A percentile compares a stretch with the other conserved stretches of the same genome.
Conservation (phyloP, 2,797 vertebrate species). For the Crocodylus rhombifer region DNA sequence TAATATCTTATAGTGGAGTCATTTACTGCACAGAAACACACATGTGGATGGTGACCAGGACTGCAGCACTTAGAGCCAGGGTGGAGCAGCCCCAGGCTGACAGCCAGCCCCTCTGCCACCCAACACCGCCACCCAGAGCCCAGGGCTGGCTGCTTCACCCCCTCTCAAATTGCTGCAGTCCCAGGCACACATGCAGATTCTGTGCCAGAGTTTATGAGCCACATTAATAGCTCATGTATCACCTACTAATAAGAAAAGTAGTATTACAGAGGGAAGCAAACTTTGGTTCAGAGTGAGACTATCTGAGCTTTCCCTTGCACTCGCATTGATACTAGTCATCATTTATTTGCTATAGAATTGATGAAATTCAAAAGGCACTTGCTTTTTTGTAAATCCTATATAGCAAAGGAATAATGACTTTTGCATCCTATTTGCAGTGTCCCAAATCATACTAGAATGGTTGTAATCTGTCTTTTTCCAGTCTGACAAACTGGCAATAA, state of each 20-base stretch:
- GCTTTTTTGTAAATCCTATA: conserved; percentile 21
- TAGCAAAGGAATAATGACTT: conserved; percentile 15
- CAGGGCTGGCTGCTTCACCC: too few relatives aligned
- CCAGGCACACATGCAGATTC: too few relatives aligned
- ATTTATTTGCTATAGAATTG: background rate
- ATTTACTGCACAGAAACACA: too few relatives aligned
- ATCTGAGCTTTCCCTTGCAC: background rate
- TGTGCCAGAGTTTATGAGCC: too few relatives aligned
- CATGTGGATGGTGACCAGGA: too few relatives aligned
- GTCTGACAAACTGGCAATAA: conserved; percentile 36
- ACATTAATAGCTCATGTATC: too few relatives aligned
- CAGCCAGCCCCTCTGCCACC: too few relatives aligned
- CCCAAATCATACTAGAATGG: conserved; percentile 45
- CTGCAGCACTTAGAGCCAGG: too few relatives aligned
- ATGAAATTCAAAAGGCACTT: background rate
- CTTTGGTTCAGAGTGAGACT: background rate
- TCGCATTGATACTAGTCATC: background rate
- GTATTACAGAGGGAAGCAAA: background rate
- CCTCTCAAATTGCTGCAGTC: too few relatives aligned
- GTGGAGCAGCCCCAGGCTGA: too few relatives aligned
- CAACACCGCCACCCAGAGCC: too few relatives aligned
- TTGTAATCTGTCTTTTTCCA: conserved; percentile 52
- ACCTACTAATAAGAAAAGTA: background rate
- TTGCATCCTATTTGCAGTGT: background rate
- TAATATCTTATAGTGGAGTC: too few relatives aligned